Conservation (phyloP, 2,888 invertebrate genomes). For the Callyntrura guangdongensis region DNA sequence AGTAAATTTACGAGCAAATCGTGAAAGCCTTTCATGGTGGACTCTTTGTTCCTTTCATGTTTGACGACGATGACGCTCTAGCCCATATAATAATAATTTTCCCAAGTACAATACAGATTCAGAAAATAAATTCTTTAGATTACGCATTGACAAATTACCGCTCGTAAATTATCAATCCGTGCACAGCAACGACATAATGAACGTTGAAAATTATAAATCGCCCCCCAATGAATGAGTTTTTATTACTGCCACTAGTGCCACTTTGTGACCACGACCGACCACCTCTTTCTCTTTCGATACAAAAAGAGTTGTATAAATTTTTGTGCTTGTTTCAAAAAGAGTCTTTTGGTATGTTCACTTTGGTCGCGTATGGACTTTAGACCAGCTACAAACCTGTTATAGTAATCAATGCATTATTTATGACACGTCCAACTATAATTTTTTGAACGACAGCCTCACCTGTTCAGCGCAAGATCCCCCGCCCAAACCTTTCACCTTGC, state of each 20-base stretch:
- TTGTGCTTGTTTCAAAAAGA: slow-evolving; percentile 4
- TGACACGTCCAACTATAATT: slow-evolving; percentile 51
- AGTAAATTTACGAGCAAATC: too few species aligned
- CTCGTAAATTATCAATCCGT: slow-evolving; percentile 71
- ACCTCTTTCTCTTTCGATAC: slow-evolving; percentile 14
- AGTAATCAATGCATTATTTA: slow-evolving; percentile 75
- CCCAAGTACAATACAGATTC: too few species aligned
- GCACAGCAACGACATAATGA: slow-evolving; percentile 61
- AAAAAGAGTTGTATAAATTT: background rate
- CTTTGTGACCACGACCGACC: slow-evolving; percentile 35
- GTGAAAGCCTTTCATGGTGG: too few species aligned
- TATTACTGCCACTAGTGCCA: slow-evolving; percentile 38
- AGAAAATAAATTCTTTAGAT: slow-evolving; percentile 17
- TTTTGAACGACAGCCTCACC: slow-evolving; percentile 65
- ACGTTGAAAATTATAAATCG: slow-evolving; percentile 56
- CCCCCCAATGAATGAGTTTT: slow-evolving; percentile 19
- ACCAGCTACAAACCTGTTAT: slow-evolving; percentile 34
- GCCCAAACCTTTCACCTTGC: slow-evolving; percentile 81
- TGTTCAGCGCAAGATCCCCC: slow-evolving; percentile 81
- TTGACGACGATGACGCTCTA: too few species aligned
- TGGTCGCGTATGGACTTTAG: background rate
- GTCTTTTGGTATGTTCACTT: too few species aligned
- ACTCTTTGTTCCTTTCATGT: too few species aligned
- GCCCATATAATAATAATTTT: background rate
- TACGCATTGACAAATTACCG: slow-evolving; percentile 67